Evolutionary conservation across 2,888 invertebrate genomes (phyloP).

Genomic region (Cantharis lateralis): DNA sequence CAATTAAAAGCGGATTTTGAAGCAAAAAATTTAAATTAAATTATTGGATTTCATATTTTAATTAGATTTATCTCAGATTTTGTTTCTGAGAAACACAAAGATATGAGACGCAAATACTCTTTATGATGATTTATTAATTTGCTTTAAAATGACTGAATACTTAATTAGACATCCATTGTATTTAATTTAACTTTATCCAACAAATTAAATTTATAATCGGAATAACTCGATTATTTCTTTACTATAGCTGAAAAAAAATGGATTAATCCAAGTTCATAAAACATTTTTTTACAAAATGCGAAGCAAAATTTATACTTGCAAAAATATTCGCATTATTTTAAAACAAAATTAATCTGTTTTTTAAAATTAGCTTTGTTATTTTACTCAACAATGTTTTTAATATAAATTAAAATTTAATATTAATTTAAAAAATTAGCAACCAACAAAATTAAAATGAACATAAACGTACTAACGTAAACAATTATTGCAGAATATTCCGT

Average conservation of each 20-base stretch:
- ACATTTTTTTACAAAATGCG: not conserved
- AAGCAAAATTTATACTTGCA: not conserved
- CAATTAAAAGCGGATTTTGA: conserved; percentile 1
- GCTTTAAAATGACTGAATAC: not conserved
- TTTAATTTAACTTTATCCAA: not conserved
- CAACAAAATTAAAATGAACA: too few species aligned
- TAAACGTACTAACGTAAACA: too few species aligned
- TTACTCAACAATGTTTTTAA: too few species aligned
- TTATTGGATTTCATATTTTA: conserved; percentile 1
- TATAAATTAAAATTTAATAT: too few species aligned
- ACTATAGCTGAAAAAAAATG: not conserved
- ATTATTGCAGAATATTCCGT: too few species aligned
- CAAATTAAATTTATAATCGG: not conserved
- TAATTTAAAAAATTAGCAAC: too few species aligned
- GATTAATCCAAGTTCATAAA: not conserved
- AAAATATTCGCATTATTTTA: not conserved
- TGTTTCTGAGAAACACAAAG: conserved; percentile 1
- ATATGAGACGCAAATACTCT: not conserved
- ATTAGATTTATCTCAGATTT: conserved; percentile 1
- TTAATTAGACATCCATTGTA: not conserved
- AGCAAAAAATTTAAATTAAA: not conserved
- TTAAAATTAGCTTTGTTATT: not conserved
- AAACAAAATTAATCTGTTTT: not conserved
- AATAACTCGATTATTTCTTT: not conserved
- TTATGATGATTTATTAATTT: conserved; percentile 1